Evolutionary conservation across 2,113 vertebrate species (phyloP).

Genomic region (Merops nubicus): DNA sequence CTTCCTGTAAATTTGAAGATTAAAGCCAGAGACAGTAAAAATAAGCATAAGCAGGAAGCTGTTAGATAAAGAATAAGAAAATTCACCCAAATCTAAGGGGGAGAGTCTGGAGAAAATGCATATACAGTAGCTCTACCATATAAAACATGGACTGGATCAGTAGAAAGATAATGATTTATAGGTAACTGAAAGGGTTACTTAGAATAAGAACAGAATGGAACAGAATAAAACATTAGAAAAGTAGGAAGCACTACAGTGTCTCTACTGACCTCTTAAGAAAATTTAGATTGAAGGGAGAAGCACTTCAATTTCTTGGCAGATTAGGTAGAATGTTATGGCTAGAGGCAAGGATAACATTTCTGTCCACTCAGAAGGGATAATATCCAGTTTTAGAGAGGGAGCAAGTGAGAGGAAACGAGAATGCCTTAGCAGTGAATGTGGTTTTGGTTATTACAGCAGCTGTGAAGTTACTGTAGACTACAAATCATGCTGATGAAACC

Average conservation of each 20-base stretch:
- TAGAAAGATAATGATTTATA: slow-evolving; percentile 9
- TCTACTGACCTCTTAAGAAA: slow-evolving; percentile 74
- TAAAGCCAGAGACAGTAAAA: slow-evolving; percentile 32
- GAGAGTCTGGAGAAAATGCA: not conserved
- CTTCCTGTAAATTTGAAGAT: not conserved
- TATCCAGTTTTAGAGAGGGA: slow-evolving; percentile 72
- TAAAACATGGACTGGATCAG: slow-evolving; percentile 22
- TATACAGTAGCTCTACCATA: slow-evolving; percentile 9
- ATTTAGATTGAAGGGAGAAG: slow-evolving; percentile 70
- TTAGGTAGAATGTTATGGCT: slow-evolving; percentile 70
- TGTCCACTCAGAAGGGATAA: slow-evolving; percentile 69
- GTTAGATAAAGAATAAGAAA: slow-evolving; percentile 3
- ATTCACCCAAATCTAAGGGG: not conserved
- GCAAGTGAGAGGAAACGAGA: slow-evolving; percentile 68
- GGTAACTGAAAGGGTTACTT: slow-evolving; percentile 37
- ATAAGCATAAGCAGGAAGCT: not conserved
- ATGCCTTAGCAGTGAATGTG: slow-evolving; percentile 66
- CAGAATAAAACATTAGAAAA: slow-evolving; percentile 65
- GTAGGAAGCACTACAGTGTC: slow-evolving; percentile 62
- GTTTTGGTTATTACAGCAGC: slow-evolving; percentile 63
- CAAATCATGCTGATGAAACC: slow-evolving; percentile 67
- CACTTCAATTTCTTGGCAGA: slow-evolving; percentile 72
- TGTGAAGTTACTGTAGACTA: slow-evolving; percentile 70
- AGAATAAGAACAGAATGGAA: slow-evolving; percentile 57
- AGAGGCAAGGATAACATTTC: slow-evolving; percentile 68